phyloP scores from a whole-genome alignment of 2,797 vertebrate species.

The Notamacropus eugenii region DNA sequence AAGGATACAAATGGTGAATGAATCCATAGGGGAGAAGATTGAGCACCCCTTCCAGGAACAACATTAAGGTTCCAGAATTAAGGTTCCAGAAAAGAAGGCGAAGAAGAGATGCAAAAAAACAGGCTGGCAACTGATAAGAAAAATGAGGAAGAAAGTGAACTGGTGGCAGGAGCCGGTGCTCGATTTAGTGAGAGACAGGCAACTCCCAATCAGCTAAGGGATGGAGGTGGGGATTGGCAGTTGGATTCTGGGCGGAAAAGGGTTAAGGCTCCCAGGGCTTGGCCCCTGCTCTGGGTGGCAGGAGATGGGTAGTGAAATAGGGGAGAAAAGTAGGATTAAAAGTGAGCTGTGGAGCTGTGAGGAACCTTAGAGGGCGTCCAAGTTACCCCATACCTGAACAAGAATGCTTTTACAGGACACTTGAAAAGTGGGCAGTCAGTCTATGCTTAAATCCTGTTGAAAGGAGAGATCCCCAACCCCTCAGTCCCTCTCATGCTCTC shows the following conservation, averaged over 20 bases:
- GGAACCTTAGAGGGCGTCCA: neutral
- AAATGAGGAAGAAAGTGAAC: neutral
- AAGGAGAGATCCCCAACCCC: no score
- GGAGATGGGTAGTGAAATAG: neutral
- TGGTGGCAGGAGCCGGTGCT: fast-evolving
- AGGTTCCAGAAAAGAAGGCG: no score
- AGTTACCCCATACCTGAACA: neutral
- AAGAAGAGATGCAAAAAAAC: neutral
- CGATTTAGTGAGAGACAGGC: no score
- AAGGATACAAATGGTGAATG: no score
- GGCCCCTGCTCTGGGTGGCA: neutral
- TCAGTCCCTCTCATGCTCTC: neutral
- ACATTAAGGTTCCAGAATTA: no score
- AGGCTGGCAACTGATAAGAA: neutral
- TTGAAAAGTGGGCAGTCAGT: no score
- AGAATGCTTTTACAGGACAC: no score
- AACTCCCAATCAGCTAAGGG: no score
- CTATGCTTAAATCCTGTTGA: no score
- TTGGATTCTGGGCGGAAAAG: neutral
- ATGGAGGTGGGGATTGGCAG: neutral
- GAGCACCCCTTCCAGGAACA: no score
- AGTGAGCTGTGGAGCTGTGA: neutral
- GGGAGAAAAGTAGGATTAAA: neutral
- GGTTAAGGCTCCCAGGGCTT: neutral
- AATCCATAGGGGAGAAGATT: no score